These are phyloP conservation scores for Achroia grisella DNA, from an alignment of 1,140 invertebrate species.

Conservation along the genomic window DNA sequence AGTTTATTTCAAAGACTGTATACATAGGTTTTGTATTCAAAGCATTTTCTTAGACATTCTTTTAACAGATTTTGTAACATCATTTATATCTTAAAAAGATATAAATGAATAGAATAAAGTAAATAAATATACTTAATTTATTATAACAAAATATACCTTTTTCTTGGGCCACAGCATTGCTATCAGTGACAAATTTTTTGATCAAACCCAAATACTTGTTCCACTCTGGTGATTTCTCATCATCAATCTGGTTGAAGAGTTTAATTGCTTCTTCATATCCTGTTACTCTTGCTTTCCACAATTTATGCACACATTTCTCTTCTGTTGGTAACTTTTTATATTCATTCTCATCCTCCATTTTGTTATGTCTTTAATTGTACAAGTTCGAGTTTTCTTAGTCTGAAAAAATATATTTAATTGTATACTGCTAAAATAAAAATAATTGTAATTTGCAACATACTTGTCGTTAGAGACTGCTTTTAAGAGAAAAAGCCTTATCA, in stretches of 20 bases:
- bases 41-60: too few species aligned
- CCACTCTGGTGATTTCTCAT: conserved; percentile 96
- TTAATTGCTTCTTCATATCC: conserved; percentile 96
- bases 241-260: conserved; percentile 87
- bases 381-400: not conserved
- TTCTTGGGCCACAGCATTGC: conserved; percentile 96
- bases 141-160: conserved; percentile 78
- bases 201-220: conserved; percentile 92
- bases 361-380: conserved; percentile 16
- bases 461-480: too few species aligned
- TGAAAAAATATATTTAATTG: not conserved
- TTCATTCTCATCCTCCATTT: conserved; percentile 92
- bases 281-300: conserved; percentile 94
- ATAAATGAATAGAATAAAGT: too few species aligned
- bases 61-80: too few species aligned
- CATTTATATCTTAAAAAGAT: too few species aligned
- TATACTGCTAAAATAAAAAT: too few species aligned
- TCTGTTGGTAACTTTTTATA: conserved; percentile 94
- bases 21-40: too few species aligned
- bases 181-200: conserved; percentile 96
- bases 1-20: too few species aligned
- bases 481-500: too few species aligned
- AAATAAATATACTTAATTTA: not conserved
- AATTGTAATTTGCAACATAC: too few species aligned
- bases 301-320: conserved; percentile 93